Evolutionary conservation across 2,888 invertebrate genomes (phyloP).

Genomic region (Synergus gifuensis): DNA sequence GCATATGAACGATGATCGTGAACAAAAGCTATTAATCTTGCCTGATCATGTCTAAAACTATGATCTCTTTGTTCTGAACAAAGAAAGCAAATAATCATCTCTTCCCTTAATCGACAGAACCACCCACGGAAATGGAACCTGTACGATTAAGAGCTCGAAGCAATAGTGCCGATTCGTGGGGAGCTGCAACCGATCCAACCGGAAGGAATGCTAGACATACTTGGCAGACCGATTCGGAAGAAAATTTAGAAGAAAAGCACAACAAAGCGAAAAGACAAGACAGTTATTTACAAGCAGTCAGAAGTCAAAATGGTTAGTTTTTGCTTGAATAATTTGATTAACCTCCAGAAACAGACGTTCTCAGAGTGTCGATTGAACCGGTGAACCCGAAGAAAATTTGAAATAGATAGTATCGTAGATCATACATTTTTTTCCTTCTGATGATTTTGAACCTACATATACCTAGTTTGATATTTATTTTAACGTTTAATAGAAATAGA

Average conservation of each 20-base stretch:
- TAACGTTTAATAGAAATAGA: conserved; percentile 20
- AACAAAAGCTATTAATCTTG: conserved; percentile 28
- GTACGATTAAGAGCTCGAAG: conserved; percentile 79
- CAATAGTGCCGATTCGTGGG: conserved; percentile 81
- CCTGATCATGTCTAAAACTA: conserved; percentile 23
- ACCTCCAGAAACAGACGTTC: not conserved
- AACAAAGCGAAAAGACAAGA: conserved; percentile 77
- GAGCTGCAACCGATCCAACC: conserved; percentile 68
- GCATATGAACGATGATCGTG: not conserved
- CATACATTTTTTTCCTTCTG: not conserved
- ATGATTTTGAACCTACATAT: not conserved
- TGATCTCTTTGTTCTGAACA: not conserved
- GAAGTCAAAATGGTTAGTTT: conserved; percentile 71
- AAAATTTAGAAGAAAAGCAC: conserved; percentile 59
- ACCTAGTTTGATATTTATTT: conserved; percentile 19
- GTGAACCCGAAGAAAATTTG: not conserved
- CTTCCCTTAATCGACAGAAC: conserved; percentile 58
- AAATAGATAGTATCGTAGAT: too few species aligned
- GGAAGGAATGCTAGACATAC: conserved; percentile 65
- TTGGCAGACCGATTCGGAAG: conserved; percentile 68
- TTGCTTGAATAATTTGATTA: conserved; percentile 18
- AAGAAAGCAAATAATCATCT: conserved; percentile 11
- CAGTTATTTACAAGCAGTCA: conserved; percentile 78
- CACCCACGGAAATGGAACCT: conserved; percentile 72
- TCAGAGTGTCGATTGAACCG: not conserved